Evolutionary conservation across 2,797 vertebrate species (phyloP).

Genomic region (Gymnodraco acuticeps): DNA sequence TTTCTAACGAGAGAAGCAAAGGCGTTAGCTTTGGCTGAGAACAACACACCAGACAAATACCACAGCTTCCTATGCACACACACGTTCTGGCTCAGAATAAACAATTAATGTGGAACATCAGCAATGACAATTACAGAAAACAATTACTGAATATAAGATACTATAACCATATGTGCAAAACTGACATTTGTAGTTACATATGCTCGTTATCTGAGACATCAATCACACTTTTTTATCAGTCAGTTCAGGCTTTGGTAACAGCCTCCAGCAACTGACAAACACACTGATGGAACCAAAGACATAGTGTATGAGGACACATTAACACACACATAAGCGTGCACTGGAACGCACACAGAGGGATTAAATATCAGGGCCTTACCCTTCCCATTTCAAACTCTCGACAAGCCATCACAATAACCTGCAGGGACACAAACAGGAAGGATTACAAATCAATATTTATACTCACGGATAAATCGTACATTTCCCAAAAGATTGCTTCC

Average conservation of each 20-base stretch:
- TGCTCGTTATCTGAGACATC: neutral
- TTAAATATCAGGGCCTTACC: slow-evolving; percentile 84
- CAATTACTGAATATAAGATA: no score
- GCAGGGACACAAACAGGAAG: slow-evolving; percentile 58
- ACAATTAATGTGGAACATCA: neutral
- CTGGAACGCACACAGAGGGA: slow-evolving; percentile 5
- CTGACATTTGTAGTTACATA: neutral
- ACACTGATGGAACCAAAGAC: neutral
- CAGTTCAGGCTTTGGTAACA: slow-evolving; percentile 3
- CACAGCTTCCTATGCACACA: slow-evolving; percentile 50
- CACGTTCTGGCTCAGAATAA: slow-evolving; percentile 31
- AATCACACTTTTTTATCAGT: neutral
- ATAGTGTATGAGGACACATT: neutral
- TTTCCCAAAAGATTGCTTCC: slow-evolving; percentile 2
- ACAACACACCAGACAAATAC: slow-evolving; percentile 42
- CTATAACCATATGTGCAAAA: neutral
- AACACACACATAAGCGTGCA: slow-evolving; percentile 1
- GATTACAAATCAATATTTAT: slow-evolving; percentile 38
- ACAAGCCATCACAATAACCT: slow-evolving; percentile 99
- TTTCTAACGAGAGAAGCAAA: slow-evolving; percentile 87
- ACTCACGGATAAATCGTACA: slow-evolving; percentile 4
- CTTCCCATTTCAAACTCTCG: slow-evolving; percentile 99
- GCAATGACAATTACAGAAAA: neutral
- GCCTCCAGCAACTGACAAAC: neutral
- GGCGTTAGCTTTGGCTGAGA: slow-evolving; percentile 49